Percentiles rank a stretch among this genome's conserved stretches.
These are phyloP conservation scores for Lophotriccus pileatus DNA, from an alignment of 2,797 vertebrate genomes.

Conservation along the genomic window DNA sequence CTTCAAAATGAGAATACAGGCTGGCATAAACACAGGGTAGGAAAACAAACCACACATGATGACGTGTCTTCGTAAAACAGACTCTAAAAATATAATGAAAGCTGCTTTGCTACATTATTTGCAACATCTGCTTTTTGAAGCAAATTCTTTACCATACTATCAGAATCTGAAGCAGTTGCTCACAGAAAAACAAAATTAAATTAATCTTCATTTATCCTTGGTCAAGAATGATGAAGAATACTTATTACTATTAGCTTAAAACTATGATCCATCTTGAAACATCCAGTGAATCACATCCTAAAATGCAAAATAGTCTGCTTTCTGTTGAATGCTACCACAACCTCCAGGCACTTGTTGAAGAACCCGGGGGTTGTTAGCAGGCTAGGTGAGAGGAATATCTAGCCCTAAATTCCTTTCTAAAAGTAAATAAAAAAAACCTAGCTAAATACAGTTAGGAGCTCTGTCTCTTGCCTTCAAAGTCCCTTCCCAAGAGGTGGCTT, in stretches of 20 bases:
- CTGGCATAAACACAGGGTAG: not conserved
- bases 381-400: not conserved
- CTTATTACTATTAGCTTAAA: not conserved
- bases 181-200: not conserved
- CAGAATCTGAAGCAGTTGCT: not conserved
- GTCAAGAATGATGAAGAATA: not conserved
- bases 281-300: not conserved
- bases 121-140: not conserved
- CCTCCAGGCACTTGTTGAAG: not conserved
- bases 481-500: not conserved
- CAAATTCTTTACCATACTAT: not conserved
- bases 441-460: not conserved
- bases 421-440: not conserved
- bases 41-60: not conserved
- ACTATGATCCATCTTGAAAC: not conserved
- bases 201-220: not conserved
- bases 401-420: not conserved
- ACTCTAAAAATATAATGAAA: constrained; percentile 22
- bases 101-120: not conserved
- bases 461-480: not conserved
- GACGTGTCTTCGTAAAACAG: not conserved
- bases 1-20: not conserved
- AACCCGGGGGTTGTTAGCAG: not conserved
- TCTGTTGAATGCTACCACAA: not conserved
- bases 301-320: not conserved